Evolutionary conservation across 2,797 vertebrate species (phyloP).

Genomic region (Eptatretus atami): DNA sequence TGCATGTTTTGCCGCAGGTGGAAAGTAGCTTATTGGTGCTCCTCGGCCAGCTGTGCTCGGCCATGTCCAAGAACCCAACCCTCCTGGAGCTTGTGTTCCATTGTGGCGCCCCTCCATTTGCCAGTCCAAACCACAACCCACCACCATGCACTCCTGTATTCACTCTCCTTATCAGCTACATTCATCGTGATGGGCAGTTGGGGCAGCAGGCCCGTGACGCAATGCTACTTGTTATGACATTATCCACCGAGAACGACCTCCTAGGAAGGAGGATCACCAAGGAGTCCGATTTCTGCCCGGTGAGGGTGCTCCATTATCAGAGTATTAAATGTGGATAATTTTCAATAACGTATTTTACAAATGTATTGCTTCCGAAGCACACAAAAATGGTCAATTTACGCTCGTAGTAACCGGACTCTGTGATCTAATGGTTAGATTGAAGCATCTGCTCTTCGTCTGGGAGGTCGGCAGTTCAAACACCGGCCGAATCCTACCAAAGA

Average conservation of each 20-base stretch:
- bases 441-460: too few species aligned
- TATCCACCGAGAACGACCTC: constrained; percentile 33
- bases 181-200: constrained; percentile 56
- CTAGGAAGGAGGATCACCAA: constrained; percentile 54
- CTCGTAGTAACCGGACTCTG: too few species aligned
- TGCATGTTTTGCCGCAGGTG: constrained; percentile 11
- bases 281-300: constrained; percentile 91
- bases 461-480: too few species aligned
- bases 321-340: too few species aligned
- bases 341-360: too few species aligned
- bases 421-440: too few species aligned
- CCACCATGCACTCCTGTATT: constrained; percentile 33
- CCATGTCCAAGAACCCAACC: constrained; percentile 42
- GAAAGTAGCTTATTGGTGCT: constrained; percentile 62
- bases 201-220: constrained; percentile 75
- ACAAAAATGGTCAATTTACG: too few species aligned
- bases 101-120: constrained; percentile 37
- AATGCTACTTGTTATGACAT: constrained; percentile 67
- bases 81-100: constrained; percentile 57
- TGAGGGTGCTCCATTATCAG: constrained; percentile 13
- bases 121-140: background rate
- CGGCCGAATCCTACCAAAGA: too few species aligned
- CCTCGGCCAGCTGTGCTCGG: constrained; percentile 68
- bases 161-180: constrained; percentile 69
- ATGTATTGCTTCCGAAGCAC: too few species aligned